Conservation (phyloP, 1,140 invertebrate species). For the Ruditapes philippinarum region DNA sequence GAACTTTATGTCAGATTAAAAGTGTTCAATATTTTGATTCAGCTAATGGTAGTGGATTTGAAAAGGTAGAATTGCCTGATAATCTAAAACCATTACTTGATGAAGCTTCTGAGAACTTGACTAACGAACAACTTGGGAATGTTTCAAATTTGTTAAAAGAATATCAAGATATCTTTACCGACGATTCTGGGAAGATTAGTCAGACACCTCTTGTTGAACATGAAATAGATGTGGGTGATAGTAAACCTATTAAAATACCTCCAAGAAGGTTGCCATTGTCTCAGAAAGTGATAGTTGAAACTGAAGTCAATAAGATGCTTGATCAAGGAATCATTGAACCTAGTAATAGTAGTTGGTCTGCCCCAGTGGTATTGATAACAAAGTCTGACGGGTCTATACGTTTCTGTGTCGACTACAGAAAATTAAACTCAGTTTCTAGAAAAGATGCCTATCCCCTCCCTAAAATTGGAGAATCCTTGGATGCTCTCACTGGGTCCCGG, state of each 20-base stretch:
- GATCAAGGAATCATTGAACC: constrained; percentile 74
- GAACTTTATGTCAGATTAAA: background rate
- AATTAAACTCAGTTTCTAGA: constrained; percentile 85
- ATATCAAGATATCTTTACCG: constrained; percentile 23
- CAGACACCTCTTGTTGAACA: constrained; percentile 19
- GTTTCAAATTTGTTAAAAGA: background rate
- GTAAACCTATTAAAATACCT: constrained; percentile 28
- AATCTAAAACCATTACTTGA: constrained; percentile 28
- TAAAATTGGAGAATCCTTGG: constrained; percentile 86
- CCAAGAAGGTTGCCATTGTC: constrained; percentile 32
- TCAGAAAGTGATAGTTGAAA: constrained; percentile 42
- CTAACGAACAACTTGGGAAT: background rate
- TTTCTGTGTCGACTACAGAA: constrained; percentile 87
- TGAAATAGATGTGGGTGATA: constrained; percentile 47
- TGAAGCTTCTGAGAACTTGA: background rate
- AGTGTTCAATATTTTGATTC: background rate
- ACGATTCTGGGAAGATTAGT: background rate
- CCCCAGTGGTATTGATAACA: constrained; percentile 83
- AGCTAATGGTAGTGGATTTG: background rate
- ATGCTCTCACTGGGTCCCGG: constrained; percentile 79
- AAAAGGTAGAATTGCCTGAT: background rate
- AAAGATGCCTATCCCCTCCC: constrained; percentile 88
- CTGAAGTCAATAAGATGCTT: constrained; percentile 63
- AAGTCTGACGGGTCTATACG: constrained; percentile 87
- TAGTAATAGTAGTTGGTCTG: constrained; percentile 75